A percentile compares a stretch with the other conserved stretches of the same genome.
These are phyloP conservation scores for Cranoglanis bouderius DNA, from an alignment of 2,113 vertebrate species.

Conservation along the genomic window DNA sequence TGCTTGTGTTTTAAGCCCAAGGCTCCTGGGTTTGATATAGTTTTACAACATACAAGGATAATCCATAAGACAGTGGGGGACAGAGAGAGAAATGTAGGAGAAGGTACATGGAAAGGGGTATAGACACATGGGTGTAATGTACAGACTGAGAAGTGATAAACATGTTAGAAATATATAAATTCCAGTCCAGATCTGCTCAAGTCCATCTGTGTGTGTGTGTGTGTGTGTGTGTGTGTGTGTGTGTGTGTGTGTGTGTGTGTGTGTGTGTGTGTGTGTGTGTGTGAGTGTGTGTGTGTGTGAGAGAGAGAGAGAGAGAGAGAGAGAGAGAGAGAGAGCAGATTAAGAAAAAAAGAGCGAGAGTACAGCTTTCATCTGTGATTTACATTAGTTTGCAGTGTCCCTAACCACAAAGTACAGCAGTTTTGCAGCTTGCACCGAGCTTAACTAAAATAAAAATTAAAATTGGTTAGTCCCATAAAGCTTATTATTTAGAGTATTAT, in stretches of 20 bases:
- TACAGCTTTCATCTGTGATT: neutral
- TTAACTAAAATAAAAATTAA: neutral
- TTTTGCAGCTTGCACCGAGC: neutral
- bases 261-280: neutral
- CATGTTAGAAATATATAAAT: constrained; percentile 18
- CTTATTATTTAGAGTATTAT: no score
- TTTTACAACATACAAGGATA: neutral
- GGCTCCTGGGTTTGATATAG: neutral
- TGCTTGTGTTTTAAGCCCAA: neutral
- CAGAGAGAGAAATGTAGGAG: neutral
- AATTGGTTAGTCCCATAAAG: neutral
- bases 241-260: neutral
- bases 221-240: neutral
- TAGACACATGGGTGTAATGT: neutral
- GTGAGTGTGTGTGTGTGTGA: neutral
- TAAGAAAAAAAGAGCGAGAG: neutral
- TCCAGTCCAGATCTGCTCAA: constrained; percentile 7
- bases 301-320: neutral
- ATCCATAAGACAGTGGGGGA: neutral
- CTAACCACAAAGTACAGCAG: neutral
- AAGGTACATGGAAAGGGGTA: neutral
- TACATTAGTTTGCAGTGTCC: neutral
- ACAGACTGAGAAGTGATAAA: neutral
- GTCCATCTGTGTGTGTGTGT: neutral
- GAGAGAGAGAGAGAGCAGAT: neutral